Evolutionary conservation across 1,140 invertebrate species (phyloP).

Genomic region (Bombus waltoni): DNA sequence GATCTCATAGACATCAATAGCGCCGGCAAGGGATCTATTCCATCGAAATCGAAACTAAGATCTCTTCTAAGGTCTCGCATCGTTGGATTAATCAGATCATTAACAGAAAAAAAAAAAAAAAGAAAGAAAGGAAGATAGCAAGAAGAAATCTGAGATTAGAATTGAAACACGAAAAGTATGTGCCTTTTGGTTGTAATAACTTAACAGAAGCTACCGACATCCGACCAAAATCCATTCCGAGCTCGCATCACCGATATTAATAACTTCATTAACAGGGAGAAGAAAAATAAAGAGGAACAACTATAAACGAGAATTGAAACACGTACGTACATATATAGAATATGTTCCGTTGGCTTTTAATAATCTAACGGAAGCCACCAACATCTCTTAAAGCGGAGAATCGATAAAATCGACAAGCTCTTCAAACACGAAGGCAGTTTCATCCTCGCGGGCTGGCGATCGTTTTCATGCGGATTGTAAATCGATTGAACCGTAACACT

Average conservation of each 20-base stretch:
- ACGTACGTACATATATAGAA: neutral
- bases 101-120: too few species aligned
- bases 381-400: constrained; percentile 3
- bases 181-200: neutral
- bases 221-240: neutral
- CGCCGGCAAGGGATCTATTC: neutral
- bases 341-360: neutral
- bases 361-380: constrained; percentile 9
- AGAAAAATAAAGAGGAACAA: neutral
- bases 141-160: neutral
- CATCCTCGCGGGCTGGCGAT: neutral
- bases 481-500: constrained; percentile 40
- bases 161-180: neutral
- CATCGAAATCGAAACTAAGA: neutral
- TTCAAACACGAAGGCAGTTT: neutral
- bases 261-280: neutral
- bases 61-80: neutral
- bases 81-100: neutral
- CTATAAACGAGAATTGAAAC: neutral
- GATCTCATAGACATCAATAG: neutral
- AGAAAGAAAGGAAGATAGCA: rapidly evolving
- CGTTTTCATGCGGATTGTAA: constrained; percentile 15
- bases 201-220: neutral
- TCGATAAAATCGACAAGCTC: constrained; percentile 13
- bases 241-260: neutral